These are phyloP conservation scores for Ochropacha duplaris DNA, from an alignment of 2,888 invertebrate species.

Conservation along the genomic window DNA sequence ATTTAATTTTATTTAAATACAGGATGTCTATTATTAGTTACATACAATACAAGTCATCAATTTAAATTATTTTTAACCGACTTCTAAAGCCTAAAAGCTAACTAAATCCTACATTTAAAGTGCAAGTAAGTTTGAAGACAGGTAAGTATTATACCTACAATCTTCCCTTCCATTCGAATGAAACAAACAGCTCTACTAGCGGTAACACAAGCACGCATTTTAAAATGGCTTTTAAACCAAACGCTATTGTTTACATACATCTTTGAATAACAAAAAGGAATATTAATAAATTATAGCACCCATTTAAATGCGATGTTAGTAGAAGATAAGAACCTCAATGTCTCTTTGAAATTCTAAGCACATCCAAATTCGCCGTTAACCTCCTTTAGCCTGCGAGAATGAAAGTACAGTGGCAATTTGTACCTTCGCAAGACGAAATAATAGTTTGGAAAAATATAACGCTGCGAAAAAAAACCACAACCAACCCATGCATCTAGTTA, in stretches of 20 bases:
- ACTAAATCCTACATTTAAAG: too few relatives aligned
- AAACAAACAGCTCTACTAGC: too few relatives aligned
- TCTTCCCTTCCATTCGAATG: too few relatives aligned
- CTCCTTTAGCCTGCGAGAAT: constrained; percentile 70
- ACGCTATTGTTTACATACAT: background rate
- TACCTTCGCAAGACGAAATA: constrained; percentile 14
- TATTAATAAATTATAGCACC: background rate
- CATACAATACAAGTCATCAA: too few relatives aligned
- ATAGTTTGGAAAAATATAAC: background rate
- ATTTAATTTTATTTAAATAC: too few relatives aligned
- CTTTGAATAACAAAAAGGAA: constrained; percentile 18
- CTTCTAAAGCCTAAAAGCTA: too few relatives aligned
- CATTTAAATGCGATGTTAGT: constrained; percentile 56
- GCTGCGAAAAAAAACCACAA: too few relatives aligned
- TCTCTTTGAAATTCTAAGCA: constrained; percentile 63
- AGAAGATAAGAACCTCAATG: constrained; percentile 40
- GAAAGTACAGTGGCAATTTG: constrained; percentile 64
- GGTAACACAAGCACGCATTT: background rate
- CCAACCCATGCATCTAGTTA: too few relatives aligned
- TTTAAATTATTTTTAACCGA: too few relatives aligned
- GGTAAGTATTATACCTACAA: too few relatives aligned
- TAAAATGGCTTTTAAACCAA: background rate
- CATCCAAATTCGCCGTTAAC: constrained; percentile 73
- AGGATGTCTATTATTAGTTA: too few relatives aligned
- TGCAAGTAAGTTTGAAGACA: too few relatives aligned